Base-by-base conservation (phyloP, 2,888 invertebrate genomes). In the Oegoconia quadripuncta region DNA sequence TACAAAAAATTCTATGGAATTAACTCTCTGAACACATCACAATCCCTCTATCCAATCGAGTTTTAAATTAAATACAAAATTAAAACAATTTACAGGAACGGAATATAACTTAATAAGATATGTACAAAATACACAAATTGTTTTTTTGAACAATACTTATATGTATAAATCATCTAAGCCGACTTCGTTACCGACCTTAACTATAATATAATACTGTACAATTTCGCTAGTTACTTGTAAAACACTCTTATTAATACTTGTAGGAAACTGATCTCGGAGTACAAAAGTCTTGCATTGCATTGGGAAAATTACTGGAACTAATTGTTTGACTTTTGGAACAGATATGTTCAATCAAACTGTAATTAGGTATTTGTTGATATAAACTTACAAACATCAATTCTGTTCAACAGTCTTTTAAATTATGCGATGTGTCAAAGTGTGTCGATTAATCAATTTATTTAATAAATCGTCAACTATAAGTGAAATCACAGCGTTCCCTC, bases 181-280 rank as follows among this genome's bases (percentile, higher is more conserved):
- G 71, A 72, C 67, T 67, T 79, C 68, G 49, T 67, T 65, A 67
- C 58, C 66, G 68, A 72, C 64, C 75, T 77, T 78, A 78, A 56
- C 69, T 77, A 70, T 60, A 65, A 73, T 82, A 81, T 86, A 87
- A 87, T 87, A 87, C 87, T 87, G 87, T 87, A 87, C 87, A 86
- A 84, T 84, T 87, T 84, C 81, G 71, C 86, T 87, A 87, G 74
- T 80, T 74, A 73, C 68, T 70, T 71, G 80, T 81, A 83, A 78
- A 82, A 81, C 78, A 69, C 73, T 68, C 71, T 71, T 74, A 74
- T 58, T 66, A 82, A 82, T 79, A 82, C 77, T 80, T 76, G 63
- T 72, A 74, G 78, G 78, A 69, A 77, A 76, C 68, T 64, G 70
- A 76, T 75, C 68, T 65, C 67, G 72, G 74, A 65, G 74, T 75